Evolutionary conservation across 2,113 vertebrate species (phyloP).

Genomic region (Boleophthalmus pectinirostris): DNA sequence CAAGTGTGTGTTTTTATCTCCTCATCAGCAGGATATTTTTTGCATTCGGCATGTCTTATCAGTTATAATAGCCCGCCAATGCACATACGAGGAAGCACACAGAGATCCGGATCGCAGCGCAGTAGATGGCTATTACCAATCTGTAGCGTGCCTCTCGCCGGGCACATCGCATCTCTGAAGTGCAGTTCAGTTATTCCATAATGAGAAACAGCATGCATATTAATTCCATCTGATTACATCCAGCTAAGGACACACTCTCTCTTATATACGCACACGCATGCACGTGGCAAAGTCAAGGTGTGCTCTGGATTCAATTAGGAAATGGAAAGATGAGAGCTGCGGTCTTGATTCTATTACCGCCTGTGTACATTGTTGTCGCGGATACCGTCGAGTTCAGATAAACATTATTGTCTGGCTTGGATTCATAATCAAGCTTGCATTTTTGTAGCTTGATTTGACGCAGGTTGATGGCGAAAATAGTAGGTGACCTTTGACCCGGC

Average conservation of each 20-base stretch:
- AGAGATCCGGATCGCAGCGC: conserved; percentile 6
- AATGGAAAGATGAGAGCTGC: conserved; percentile 26
- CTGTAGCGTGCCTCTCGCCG: conserved; percentile 35
- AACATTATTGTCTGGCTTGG: not conserved
- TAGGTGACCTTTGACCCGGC: conserved; percentile 62
- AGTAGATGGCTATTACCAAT: conserved; percentile 35
- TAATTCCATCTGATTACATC: conserved; percentile 78
- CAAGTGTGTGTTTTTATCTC: conserved; percentile 18
- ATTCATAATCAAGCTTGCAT: not conserved
- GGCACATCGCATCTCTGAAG: conserved; percentile 60
- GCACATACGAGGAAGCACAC: conserved; percentile 18
- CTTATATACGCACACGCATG: not conserved
- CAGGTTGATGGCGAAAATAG: conserved; percentile 2
- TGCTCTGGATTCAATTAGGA: conserved; percentile 66
- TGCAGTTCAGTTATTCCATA: conserved; percentile 71
- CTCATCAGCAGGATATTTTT: conserved; percentile 24
- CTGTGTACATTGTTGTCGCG: conserved; percentile 30
- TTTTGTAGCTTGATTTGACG: not conserved
- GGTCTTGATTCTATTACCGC: conserved; percentile 58
- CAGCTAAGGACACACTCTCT: conserved; percentile 31
- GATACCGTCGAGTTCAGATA: not conserved
- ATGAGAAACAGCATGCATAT: conserved; percentile 78
- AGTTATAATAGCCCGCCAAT: conserved; percentile 23
- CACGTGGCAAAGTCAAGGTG: conserved; percentile 52
- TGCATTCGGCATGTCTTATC: conserved; percentile 12